Evolutionary conservation across 2,113 vertebrate genomes (phyloP).

Genomic region (Macroglossus sobrinus): DNA sequence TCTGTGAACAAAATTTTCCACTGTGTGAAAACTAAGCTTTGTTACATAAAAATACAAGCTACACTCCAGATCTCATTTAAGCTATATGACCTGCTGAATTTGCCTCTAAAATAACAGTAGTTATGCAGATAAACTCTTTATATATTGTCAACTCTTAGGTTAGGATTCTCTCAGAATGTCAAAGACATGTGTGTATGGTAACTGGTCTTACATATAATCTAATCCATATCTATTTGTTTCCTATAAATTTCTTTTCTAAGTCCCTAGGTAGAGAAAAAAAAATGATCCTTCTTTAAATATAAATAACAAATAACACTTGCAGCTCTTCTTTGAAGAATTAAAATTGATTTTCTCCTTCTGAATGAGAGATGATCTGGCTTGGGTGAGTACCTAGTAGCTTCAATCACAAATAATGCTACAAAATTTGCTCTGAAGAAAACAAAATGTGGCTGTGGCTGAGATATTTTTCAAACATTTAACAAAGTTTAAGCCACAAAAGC

Average conservation of each 20-base stretch:
- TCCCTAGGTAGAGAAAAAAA: background rate
- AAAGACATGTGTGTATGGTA: background rate
- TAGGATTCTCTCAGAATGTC: background rate
- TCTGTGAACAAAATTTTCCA: background rate
- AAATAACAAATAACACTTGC: slow-evolving; percentile 42
- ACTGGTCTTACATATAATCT: background rate
- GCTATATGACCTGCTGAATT: background rate
- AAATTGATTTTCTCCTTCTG: slow-evolving; percentile 62
- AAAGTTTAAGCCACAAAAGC: slow-evolving; percentile 19
- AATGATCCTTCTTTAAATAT: slow-evolving; percentile 29
- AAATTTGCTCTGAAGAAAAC: slow-evolving; percentile 29
- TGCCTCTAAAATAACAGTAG: background rate
- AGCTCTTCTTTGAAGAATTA: slow-evolving; percentile 59
- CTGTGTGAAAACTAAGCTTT: background rate
- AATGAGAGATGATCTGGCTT: slow-evolving; percentile 42
- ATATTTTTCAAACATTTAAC: slow-evolving; percentile 22
- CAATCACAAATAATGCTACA: slow-evolving; percentile 21
- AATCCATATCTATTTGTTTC: background rate
- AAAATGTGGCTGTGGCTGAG: slow-evolving; percentile 25
- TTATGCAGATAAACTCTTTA: background rate
- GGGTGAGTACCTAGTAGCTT: slow-evolving; percentile 2
- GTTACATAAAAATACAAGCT: background rate
- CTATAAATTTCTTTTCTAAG: background rate
- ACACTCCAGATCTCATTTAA: background rate
- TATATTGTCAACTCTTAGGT: background rate